phyloP scores from a whole-genome alignment of 2,113 vertebrate species.

The Amblyornis subalaris region DNA sequence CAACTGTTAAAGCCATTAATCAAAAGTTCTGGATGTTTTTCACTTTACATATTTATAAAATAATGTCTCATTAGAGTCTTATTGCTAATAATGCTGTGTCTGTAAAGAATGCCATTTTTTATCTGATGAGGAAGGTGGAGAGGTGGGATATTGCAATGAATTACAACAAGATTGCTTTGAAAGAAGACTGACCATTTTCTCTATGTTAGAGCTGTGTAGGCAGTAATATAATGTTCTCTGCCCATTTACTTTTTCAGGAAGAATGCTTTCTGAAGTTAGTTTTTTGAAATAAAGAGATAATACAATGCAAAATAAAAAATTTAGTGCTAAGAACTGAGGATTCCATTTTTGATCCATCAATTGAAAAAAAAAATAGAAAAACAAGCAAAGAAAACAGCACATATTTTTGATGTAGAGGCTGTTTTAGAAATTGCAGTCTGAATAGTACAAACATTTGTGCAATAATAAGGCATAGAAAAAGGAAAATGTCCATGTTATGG shows the following conservation, averaged over 20 bases:
- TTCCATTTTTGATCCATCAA: background rate
- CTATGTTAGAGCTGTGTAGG: background rate
- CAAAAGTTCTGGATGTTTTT: background rate
- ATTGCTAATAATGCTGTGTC: background rate
- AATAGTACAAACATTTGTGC: background rate
- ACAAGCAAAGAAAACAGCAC: background rate
- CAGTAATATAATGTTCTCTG: background rate
- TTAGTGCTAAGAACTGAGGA: background rate
- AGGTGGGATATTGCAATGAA: background rate
- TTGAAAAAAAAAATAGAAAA: background rate
- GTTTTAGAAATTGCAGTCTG: background rate
- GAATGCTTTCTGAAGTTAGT: background rate
- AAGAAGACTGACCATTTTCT: constrained; percentile 6
- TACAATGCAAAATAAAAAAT: background rate
- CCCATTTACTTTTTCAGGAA: constrained; percentile 8
- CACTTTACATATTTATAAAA: background rate
- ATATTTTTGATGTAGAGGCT: background rate
- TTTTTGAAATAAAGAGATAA: background rate
- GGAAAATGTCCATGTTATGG: rapidly evolving
- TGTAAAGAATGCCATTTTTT: background rate
- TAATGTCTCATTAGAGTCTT: background rate
- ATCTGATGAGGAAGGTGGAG: background rate
- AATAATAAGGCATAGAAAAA: background rate
- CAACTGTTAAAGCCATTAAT: background rate
- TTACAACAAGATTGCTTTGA: background rate